phyloP scores from a whole-genome alignment of 2,113 vertebrate species.

The Clarias magur region DNA sequence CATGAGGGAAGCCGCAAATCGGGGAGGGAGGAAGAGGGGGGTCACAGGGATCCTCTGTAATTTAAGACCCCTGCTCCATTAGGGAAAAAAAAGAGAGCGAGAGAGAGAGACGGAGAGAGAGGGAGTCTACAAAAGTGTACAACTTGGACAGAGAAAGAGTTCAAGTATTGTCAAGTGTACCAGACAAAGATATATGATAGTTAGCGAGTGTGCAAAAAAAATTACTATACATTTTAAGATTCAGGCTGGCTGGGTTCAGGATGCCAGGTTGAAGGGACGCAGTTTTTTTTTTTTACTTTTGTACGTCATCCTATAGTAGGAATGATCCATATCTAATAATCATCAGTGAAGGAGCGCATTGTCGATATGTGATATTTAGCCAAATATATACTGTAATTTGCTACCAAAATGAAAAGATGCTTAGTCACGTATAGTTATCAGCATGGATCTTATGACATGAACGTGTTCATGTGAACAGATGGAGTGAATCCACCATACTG shows the following conservation, averaged over 20 bases:
- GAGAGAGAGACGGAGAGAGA: neutral
- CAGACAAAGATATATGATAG: neutral
- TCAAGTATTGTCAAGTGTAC: neutral
- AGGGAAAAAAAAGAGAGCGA: constrained; percentile 17
- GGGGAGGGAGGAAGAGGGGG: constrained; percentile 52
- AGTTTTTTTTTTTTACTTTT: neutral
- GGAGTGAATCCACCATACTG: constrained; percentile 67
- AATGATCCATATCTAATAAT: neutral
- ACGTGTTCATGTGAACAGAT: constrained; percentile 71
- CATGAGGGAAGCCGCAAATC: constrained; percentile 85
- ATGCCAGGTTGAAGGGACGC: neutral
- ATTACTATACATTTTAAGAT: constrained; percentile 28
- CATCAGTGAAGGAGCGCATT: neutral
- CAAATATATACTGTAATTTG: neutral
- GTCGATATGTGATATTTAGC: neutral
- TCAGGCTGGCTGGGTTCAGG: no score
- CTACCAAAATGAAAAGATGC: neutral
- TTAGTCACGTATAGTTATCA: neutral
- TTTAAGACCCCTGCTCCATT: constrained; percentile 61
- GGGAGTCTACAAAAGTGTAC: neutral
- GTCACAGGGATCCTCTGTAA: constrained; percentile 63
- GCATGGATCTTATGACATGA: neutral
- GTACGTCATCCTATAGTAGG: neutral
- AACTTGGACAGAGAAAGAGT: neutral
- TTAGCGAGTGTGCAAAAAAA: constrained; percentile 41